A percentile compares a stretch with the other conserved stretches of the same genome.
Conservation (phyloP, 2,888 invertebrate genomes). For the Helleia helle region DNA sequence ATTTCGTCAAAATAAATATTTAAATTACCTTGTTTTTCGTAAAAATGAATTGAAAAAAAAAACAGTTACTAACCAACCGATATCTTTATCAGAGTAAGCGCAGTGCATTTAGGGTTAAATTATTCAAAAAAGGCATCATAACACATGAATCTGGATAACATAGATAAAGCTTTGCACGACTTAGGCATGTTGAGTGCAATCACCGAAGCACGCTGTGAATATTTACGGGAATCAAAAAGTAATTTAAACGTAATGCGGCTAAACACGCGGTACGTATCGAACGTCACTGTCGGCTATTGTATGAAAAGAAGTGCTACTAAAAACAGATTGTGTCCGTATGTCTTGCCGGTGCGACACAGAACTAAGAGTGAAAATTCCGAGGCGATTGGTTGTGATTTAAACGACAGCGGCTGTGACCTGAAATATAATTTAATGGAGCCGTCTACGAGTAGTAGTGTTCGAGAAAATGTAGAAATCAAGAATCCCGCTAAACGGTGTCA, state of each 20-base stretch:
- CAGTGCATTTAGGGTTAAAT: background rate
- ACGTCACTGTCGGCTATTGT: slow-evolving; percentile 76
- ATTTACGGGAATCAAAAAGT: slow-evolving; percentile 65
- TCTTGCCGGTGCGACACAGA: slow-evolving; percentile 70
- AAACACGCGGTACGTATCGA: slow-evolving; percentile 76
- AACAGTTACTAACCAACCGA: background rate
- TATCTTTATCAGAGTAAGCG: background rate
- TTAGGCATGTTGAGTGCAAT: slow-evolving; percentile 76
- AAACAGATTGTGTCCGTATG: slow-evolving; percentile 75
- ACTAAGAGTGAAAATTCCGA: slow-evolving; percentile 78
- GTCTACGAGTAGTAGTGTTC: slow-evolving; percentile 48
- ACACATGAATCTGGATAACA: slow-evolving; percentile 65
- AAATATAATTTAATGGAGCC: slow-evolving; percentile 52
- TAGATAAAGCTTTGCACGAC: slow-evolving; percentile 75
- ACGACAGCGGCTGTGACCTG: slow-evolving; percentile 42
- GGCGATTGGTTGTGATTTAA: slow-evolving; percentile 46
- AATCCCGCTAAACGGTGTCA: slow-evolving; percentile 73
- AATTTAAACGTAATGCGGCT: slow-evolving; percentile 68
- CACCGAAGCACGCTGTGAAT: slow-evolving; percentile 73
- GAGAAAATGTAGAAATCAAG: slow-evolving; percentile 35
- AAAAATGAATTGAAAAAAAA: slow-evolving; percentile 50
- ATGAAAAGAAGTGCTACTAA: slow-evolving; percentile 68
- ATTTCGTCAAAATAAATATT: slow-evolving; percentile 26
- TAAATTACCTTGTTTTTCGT: slow-evolving; percentile 33
- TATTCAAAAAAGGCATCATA: background rate